Evolutionary conservation across 2,888 invertebrate genomes (phyloP).

Genomic region (Lasioglossum pauxillum): DNA sequence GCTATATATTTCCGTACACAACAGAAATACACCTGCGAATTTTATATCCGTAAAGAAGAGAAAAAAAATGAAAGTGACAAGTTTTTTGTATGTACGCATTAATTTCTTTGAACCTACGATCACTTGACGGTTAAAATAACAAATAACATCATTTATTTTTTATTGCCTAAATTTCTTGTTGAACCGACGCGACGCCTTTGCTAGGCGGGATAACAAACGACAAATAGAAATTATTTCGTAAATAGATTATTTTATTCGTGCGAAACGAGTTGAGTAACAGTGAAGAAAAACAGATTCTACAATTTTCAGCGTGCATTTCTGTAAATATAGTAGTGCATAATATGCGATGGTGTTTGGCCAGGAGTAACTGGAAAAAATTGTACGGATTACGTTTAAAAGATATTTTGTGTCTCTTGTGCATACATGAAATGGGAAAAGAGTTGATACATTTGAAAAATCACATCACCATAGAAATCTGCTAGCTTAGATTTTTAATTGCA

Average conservation of each 20-base stretch:
- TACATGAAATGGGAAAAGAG: constrained; percentile 29
- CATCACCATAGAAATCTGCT: constrained; percentile 51
- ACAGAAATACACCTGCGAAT: constrained; percentile 33
- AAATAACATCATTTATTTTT: constrained; percentile 30
- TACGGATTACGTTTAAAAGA: constrained; percentile 24
- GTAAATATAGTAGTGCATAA: constrained; percentile 77
- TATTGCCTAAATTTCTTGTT: constrained; percentile 33
- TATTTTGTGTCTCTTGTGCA: constrained; percentile 52
- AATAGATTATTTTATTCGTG: constrained; percentile 62
- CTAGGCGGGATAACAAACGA: constrained; percentile 42
- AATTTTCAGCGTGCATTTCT: constrained; percentile 77
- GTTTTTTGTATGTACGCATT: constrained; percentile 48
- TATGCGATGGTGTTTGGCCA: constrained; percentile 40
- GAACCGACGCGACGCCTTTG: constrained; percentile 46
- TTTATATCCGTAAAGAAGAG: constrained; percentile 50
- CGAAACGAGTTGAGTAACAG: constrained; percentile 41
- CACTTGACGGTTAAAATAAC: constrained; percentile 7
- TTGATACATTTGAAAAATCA: constrained; percentile 32
- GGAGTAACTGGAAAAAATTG: constrained; percentile 30
- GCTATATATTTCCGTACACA: constrained; percentile 29
- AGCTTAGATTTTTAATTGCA: constrained; percentile 64
- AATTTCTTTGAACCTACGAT: constrained; percentile 39
- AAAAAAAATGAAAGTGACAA: constrained; percentile 42
- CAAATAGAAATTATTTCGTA: constrained; percentile 63
- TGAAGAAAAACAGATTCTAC: constrained; percentile 53